Evolutionary conservation across 2,113 vertebrate species (phyloP).

Genomic region (Lamprotornis superbus): DNA sequence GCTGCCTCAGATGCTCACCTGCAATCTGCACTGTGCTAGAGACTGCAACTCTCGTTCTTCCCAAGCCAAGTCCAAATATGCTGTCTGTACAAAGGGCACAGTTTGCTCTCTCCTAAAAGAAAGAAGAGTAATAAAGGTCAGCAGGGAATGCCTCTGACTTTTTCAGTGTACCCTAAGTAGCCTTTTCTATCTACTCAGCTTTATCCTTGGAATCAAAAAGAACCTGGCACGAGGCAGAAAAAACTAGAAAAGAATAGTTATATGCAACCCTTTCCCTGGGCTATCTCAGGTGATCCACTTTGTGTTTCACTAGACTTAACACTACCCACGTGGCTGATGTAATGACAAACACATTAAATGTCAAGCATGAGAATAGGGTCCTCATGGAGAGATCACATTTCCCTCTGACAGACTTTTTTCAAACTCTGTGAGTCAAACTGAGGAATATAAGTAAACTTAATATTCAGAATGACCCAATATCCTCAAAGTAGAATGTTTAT

Average conservation of each 20-base stretch:
- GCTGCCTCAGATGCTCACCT: background rate
- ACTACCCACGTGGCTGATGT: background rate
- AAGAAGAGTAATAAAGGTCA: background rate
- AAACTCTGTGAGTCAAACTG: background rate
- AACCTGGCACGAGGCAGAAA: background rate
- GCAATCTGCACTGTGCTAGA: background rate
- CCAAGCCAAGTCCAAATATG: background rate
- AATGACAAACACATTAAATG: background rate
- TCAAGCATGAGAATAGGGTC: background rate
- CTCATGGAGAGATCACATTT: background rate
- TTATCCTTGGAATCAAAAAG: background rate
- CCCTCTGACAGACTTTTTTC: background rate
- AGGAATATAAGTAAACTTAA: background rate
- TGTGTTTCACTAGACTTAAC: background rate
- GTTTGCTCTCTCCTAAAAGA: background rate
- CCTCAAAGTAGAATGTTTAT: background rate
- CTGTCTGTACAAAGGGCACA: background rate
- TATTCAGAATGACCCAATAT: background rate
- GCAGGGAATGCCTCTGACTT: background rate
- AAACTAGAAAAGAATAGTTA: background rate
- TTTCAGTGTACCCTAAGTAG: background rate
- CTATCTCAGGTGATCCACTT: background rate
- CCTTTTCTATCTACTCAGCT: background rate
- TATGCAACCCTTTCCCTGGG: background rate
- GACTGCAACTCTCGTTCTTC: background rate